A percentile compares a stretch with the other conserved stretches of the same genome.
Conservation (phyloP, 2,888 invertebrate species). For the Nymphalis c-album region DNA sequence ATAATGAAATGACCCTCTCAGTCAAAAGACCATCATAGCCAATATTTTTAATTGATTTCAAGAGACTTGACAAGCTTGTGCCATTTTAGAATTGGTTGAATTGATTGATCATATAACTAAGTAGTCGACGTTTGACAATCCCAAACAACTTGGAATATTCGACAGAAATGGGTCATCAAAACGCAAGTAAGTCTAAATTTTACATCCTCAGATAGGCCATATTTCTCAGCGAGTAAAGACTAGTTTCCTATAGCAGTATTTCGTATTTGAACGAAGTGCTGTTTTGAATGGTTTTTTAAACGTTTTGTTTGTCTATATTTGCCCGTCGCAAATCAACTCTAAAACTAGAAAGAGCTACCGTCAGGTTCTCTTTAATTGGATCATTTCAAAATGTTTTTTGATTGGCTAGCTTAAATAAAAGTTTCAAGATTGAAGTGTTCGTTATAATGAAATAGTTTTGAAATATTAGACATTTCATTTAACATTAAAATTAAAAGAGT, state of each 20-base stretch:
- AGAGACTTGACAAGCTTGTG: no score
- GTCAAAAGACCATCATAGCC: no score
- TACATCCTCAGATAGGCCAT: neutral
- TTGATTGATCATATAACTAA: no score
- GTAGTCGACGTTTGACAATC: no score
- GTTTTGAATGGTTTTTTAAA: constrained; percentile 17
- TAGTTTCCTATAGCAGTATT: neutral
- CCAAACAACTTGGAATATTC: neutral
- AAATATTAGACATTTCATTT: no score
- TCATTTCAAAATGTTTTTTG: neutral
- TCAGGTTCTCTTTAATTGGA: neutral
- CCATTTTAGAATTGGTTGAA: no score
- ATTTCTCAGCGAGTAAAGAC: neutral
- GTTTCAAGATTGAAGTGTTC: no score
- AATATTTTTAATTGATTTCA: no score
- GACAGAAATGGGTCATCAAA: constrained; percentile 11
- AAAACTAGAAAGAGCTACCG: constrained; percentile 17
- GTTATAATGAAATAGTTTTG: no score
- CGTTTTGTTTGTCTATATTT: constrained; percentile 10
- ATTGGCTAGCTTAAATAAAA: neutral
- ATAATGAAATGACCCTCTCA: no score
- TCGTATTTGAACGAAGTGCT: neutral
- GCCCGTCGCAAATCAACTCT: constrained; percentile 17
- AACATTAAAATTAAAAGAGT: no score
- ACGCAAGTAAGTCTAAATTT: neutral